Conservation (phyloP, 2,797 vertebrate species). For the Toxotes lorentzi region DNA sequence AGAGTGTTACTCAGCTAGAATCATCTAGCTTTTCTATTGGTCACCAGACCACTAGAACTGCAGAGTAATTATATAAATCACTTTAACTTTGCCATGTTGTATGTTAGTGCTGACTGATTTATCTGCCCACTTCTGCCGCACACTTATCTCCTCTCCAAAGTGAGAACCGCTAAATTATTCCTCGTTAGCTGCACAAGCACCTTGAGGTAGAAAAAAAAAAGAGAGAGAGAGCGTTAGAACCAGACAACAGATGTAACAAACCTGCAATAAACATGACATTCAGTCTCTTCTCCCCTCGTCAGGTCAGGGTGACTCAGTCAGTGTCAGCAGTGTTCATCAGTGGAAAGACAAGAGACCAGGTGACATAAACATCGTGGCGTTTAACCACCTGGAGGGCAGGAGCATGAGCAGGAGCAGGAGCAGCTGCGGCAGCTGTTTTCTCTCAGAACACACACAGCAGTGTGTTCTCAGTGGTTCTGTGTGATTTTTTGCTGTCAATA, state of each 20-base stretch:
- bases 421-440: constrained; percentile 58
- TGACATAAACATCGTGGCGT: constrained; percentile 23
- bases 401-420: constrained; percentile 12
- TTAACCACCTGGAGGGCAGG: constrained; percentile 33
- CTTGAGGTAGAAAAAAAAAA: neutral
- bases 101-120: neutral
- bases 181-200: neutral
- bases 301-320: constrained; percentile 41
- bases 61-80: neutral
- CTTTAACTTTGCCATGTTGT: too few relatives aligned
- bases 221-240: neutral
- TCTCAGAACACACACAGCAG: neutral
- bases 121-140: neutral
- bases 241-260: neutral
- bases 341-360: constrained; percentile 33
- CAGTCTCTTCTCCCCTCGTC: constrained; percentile 25
- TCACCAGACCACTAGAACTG: neutral
- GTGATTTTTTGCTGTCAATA: constrained; percentile 48
- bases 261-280: constrained; percentile 8
- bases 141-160: neutral
- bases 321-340: constrained; percentile 11
- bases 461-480: neutral
- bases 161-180: neutral
- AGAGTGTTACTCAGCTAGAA: too few relatives aligned
- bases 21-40: too few relatives aligned